Evolutionary conservation across 92 coral and sea anemone genomes (phyloP).

Genomic region (Palythoa grandiflora): DNA sequence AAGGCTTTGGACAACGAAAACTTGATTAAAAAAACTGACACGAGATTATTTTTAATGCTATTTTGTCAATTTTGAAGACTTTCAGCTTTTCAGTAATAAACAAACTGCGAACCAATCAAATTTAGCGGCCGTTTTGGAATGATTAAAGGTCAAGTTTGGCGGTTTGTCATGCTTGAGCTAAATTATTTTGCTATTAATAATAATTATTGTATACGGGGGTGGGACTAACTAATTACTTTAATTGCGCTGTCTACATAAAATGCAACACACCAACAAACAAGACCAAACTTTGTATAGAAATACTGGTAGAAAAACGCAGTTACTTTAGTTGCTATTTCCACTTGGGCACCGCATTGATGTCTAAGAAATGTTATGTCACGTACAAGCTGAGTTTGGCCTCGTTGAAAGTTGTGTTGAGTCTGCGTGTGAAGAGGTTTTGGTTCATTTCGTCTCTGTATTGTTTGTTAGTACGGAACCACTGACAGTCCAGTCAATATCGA

Average conservation of each 20-base stretch:
- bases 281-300: slow-evolving; percentile 35
- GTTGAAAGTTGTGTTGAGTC: neutral
- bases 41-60: slow-evolving; percentile 48
- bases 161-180: slow-evolving; percentile 55
- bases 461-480: slow-evolving; percentile 61
- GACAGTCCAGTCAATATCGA: slow-evolving; percentile 73
- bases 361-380: neutral
- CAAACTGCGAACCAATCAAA: slow-evolving; percentile 59
- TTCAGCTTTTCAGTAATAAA: slow-evolving; percentile 55
- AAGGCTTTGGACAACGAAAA: neutral
- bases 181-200: slow-evolving; percentile 34
- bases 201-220: slow-evolving; percentile 67
- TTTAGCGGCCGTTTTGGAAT: slow-evolving; percentile 21
- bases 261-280: slow-evolving; percentile 79
- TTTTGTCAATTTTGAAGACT: slow-evolving; percentile 61
- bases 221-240: slow-evolving; percentile 83
- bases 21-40: slow-evolving; percentile 37
- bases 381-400: neutral
- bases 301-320: neutral
- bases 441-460: slow-evolving; percentile 34
- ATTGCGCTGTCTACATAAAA: slow-evolving; percentile 88
- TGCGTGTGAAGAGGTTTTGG: slow-evolving; percentile 48
- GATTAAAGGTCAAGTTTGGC: slow-evolving; percentile 75
- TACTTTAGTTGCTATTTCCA: neutral
- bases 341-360: neutral